Evolutionary conservation across 2,797 vertebrate genomes (phyloP).

Genomic region (Enteromius treurensis): DNA sequence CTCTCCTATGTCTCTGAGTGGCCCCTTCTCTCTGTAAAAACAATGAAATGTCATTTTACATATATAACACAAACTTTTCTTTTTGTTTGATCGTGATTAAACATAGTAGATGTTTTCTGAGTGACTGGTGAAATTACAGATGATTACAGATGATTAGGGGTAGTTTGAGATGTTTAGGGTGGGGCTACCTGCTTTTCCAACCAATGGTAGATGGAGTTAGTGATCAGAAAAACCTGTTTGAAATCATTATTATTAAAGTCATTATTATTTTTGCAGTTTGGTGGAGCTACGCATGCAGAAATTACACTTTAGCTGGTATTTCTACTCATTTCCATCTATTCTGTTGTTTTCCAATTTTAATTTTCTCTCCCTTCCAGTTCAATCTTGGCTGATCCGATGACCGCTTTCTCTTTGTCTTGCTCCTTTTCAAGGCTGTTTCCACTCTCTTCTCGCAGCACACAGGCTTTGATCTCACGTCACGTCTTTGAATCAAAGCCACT

Average conservation of each 20-base stretch:
- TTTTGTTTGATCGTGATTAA: background rate
- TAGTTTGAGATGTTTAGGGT: background rate
- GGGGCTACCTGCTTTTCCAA: background rate
- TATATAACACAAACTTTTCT: background rate
- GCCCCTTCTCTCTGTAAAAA: background rate
- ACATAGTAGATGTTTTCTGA: background rate
- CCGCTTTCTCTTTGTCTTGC: background rate
- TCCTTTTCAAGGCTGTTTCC: slow-evolving; percentile 18
- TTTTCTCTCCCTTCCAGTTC: background rate
- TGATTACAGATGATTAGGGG: background rate
- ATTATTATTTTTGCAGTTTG: background rate
- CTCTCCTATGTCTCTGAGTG: background rate
- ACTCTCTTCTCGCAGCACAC: background rate
- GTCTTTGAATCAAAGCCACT: slow-evolving; percentile 32
- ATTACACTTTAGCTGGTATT: background rate
- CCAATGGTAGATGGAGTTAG: background rate
- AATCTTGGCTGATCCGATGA: slow-evolving; percentile 8
- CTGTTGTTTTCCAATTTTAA: background rate
- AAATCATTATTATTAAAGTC: background rate
- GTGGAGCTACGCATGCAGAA: background rate
- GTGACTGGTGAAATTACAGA: background rate
- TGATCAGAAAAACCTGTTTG: background rate
- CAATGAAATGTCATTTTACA: background rate
- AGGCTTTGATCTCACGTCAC: slow-evolving; percentile 41
- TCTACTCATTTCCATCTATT: background rate